Conservation (phyloP, 2,888 invertebrate genomes). For the Lamellibrachia columna region DNA sequence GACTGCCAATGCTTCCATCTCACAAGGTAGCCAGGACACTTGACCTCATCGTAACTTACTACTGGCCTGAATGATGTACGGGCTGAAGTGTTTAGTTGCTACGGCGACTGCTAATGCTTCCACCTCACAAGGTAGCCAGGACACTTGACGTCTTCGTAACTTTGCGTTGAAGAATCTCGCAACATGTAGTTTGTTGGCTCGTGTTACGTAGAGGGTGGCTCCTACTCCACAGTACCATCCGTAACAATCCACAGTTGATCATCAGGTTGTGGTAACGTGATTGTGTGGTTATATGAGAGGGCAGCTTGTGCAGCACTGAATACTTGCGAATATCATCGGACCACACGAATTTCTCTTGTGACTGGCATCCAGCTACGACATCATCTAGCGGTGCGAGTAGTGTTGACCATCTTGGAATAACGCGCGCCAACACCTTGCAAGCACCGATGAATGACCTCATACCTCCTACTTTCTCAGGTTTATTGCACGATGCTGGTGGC, state of each 20-base stretch:
- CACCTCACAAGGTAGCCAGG: slow-evolving; percentile 17
- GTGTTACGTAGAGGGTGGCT: slow-evolving; percentile 7
- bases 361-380: background rate
- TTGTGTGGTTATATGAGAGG: background rate
- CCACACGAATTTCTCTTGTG: background rate
- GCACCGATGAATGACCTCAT: background rate
- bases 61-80: slow-evolving; percentile 22
- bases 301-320: background rate
- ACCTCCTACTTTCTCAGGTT: background rate
- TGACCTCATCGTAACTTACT: too few relatives aligned
- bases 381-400: background rate
- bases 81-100: slow-evolving; percentile 25
- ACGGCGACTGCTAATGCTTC: slow-evolving; percentile 29
- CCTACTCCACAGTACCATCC: background rate
- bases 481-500: background rate
- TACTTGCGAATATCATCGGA: background rate
- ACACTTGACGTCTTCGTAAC: background rate
- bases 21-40: too few relatives aligned
- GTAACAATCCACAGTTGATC: background rate
- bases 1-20: too few relatives aligned
- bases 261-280: background rate
- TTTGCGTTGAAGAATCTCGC: background rate
- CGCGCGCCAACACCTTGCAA: background rate
- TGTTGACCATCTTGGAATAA: background rate
- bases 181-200: background rate